A percentile compares a stretch with the other conserved stretches of the same genome.
Conservation (phyloP, 1,140 invertebrate species). For the Caerostris darwini region DNA sequence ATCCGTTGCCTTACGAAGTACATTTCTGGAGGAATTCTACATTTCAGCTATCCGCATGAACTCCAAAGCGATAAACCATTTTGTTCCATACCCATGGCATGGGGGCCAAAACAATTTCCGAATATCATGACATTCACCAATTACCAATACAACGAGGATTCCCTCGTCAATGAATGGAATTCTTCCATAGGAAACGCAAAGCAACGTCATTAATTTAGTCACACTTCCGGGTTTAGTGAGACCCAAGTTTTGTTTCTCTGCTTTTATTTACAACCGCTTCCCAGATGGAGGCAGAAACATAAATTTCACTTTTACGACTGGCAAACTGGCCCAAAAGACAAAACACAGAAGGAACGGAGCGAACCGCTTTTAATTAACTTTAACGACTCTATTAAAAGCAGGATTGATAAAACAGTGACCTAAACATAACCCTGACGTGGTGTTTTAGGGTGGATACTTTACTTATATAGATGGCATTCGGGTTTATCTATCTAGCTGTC, state of each 20-base stretch:
- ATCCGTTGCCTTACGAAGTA: no score
- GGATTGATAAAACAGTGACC: slow-evolving; percentile 56
- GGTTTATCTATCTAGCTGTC: background rate
- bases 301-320: slow-evolving; percentile 65
- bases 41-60: no score
- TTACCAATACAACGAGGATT: slow-evolving; percentile 12
- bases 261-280: slow-evolving; percentile 47
- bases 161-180: slow-evolving; percentile 18
- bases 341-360: slow-evolving; percentile 35
- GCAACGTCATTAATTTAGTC: slow-evolving; percentile 45
- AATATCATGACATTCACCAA: background rate
- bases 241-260: slow-evolving; percentile 34
- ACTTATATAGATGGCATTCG: background rate
- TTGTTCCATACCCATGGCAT: no score
- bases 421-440: background rate
- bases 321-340: slow-evolving; percentile 10
- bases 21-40: no score
- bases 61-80: no score
- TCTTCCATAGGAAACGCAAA: background rate
- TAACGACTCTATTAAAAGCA: slow-evolving; percentile 64
- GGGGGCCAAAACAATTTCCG: no score
- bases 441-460: background rate
- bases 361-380: slow-evolving; percentile 70
- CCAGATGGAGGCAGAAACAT: slow-evolving; percentile 41
- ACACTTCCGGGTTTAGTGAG: slow-evolving; percentile 43